A percentile compares a stretch with the other conserved stretches of the same genome.
These are phyloP conservation scores for Patella caerulea DNA, from an alignment of 2,888 invertebrate species.

Conservation along the genomic window DNA sequence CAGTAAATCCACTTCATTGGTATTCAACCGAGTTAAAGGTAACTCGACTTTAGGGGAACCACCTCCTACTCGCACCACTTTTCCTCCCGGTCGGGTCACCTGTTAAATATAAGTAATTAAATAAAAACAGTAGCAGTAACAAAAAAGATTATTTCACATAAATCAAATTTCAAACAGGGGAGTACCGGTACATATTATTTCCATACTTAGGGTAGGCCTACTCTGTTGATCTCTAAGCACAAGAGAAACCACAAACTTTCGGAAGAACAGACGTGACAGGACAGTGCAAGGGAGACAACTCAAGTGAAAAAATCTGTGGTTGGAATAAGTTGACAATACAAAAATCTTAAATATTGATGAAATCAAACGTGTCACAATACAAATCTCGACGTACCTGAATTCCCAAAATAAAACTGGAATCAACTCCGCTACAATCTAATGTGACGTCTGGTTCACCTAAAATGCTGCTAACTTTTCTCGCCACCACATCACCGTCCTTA, in stretches of 20 bases:
- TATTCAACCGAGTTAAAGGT: constrained; percentile 84
- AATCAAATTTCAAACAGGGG: too few species aligned
- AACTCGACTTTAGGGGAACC: constrained; percentile 84
- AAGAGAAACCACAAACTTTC: too few species aligned
- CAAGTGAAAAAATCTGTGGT: too few species aligned
- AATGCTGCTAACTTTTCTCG: constrained; percentile 43
- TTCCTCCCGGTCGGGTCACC: constrained; percentile 89
- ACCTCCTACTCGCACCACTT: constrained; percentile 88
- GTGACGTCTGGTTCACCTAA: constrained; percentile 76
- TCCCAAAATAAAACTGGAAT: constrained; percentile 82
- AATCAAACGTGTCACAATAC: not conserved
- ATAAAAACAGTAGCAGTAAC: not conserved
- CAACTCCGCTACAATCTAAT: constrained; percentile 90
- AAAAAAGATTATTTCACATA: not conserved
- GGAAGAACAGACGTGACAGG: too few species aligned
- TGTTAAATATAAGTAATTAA: constrained; percentile 65
- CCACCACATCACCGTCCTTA: constrained; percentile 50
- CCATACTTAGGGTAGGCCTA: too few species aligned
- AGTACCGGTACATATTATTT: too few species aligned
- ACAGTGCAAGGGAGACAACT: too few species aligned
- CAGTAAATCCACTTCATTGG: constrained; percentile 89
- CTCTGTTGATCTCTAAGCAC: too few species aligned
- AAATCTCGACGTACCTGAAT: constrained; percentile 77
- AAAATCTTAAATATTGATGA: not conserved
- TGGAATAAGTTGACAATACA: not conserved